Evolutionary conservation across 1,140 invertebrate species (phyloP).

Genomic region (Zaprionus tsacasi): DNA sequence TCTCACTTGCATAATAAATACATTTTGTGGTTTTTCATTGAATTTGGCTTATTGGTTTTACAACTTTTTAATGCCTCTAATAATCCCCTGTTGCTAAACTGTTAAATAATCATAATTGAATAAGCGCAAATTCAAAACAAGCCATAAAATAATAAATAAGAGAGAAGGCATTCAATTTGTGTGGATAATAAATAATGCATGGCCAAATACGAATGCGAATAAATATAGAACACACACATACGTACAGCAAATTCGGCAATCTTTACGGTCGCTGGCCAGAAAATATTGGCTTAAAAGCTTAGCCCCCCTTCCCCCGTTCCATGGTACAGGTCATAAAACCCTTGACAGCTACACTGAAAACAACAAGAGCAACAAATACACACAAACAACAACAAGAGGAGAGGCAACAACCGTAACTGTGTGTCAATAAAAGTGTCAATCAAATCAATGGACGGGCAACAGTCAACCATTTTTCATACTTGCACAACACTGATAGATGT

Average conservation of each 20-base stretch:
- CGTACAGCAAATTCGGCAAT: slow-evolving; percentile 32
- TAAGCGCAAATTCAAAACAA: slow-evolving; percentile 15
- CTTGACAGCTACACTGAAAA: slow-evolving; percentile 40
- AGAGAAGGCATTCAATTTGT: slow-evolving; percentile 32
- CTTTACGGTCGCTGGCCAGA: slow-evolving; percentile 34
- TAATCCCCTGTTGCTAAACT: not conserved
- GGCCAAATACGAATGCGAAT: slow-evolving; percentile 22
- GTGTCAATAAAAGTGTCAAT: slow-evolving; percentile 81
- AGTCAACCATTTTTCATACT: slow-evolving; percentile 64
- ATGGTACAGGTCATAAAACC: slow-evolving; percentile 70
- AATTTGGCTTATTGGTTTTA: not conserved
- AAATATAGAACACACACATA: slow-evolving; percentile 9
- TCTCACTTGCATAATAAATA: not conserved
- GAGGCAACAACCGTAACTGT: slow-evolving; percentile 53
- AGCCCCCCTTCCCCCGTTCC: slow-evolving; percentile 14
- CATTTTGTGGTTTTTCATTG: not conserved
- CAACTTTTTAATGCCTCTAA: not conserved
- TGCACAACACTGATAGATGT: slow-evolving; percentile 5
- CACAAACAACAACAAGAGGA: slow-evolving; percentile 26
- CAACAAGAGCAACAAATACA: slow-evolving; percentile 26
- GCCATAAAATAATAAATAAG: slow-evolving; percentile 9
- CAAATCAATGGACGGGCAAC: slow-evolving; percentile 72
- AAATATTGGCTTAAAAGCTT: slow-evolving; percentile 58
- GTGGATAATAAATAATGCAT: slow-evolving; percentile 43
- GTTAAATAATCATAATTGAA: slow-evolving; percentile 19